phyloP scores from a whole-genome alignment of 2,888 invertebrate genomes.

The Polymixis lichenea region DNA sequence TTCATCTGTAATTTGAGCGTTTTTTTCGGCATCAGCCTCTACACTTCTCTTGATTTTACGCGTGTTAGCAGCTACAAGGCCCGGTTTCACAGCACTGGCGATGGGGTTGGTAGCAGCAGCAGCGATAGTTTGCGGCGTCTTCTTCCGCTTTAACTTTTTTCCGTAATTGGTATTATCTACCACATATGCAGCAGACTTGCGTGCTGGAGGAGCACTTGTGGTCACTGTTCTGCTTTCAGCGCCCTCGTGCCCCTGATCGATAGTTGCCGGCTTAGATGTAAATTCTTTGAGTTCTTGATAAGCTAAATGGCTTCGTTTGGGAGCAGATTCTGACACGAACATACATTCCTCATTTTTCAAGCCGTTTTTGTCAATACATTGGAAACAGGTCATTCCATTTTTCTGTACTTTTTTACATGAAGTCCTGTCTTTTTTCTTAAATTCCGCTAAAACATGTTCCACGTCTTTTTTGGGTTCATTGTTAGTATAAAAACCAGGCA shows the following conservation, averaged over 20 bases:
- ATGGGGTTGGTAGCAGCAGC: conserved; percentile 76
- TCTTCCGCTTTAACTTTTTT: conserved; percentile 86
- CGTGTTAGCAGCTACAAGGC: conserved; percentile 53
- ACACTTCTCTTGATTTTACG: conserved; percentile 82
- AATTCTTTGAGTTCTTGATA: conserved; percentile 92
- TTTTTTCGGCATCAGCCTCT: conserved; percentile 78
- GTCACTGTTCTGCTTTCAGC: conserved; percentile 85
- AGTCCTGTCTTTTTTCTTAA: conserved; percentile 93
- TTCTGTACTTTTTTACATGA: conserved; percentile 93
- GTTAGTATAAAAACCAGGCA: conserved; percentile 88
- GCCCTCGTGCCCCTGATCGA: conserved; percentile 79
- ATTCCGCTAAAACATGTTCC: conserved; percentile 93
- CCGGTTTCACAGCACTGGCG: conserved; percentile 67
- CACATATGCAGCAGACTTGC: conserved; percentile 84
- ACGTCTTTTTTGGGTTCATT: conserved; percentile 92
- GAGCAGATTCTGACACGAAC: conserved; percentile 93
- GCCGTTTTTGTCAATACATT: conserved; percentile 93
- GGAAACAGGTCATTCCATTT: conserved; percentile 94
- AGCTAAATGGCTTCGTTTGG: conserved; percentile 91
- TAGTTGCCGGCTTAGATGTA: conserved; percentile 86
- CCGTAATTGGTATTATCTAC: conserved; percentile 81
- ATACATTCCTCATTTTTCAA: conserved; percentile 95
- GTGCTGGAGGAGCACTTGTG: conserved; percentile 79
- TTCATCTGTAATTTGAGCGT: conserved; percentile 79
- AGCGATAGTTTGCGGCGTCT: conserved; percentile 75